These are phyloP conservation scores for Nezara viridula DNA, from an alignment of 2,888 invertebrate genomes.

Conservation along the genomic window DNA sequence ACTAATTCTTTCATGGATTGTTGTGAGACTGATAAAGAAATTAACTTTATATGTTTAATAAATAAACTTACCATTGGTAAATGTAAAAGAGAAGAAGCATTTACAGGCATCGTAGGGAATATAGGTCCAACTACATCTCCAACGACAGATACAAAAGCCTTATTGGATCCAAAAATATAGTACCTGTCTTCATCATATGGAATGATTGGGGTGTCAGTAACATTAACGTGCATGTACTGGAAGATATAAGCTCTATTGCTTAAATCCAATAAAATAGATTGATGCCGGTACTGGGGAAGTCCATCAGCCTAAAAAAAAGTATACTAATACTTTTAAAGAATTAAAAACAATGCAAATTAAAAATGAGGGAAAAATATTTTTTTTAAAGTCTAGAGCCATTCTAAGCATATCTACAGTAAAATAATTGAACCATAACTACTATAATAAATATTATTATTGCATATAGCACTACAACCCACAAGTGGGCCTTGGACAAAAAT, in stretches of 20 bases:
- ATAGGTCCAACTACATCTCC: constrained; percentile 95
- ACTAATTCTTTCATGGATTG: too few relatives aligned
- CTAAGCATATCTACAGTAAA: too few relatives aligned
- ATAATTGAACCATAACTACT: too few relatives aligned
- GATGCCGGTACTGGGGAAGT: constrained; percentile 91
- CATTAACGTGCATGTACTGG: constrained; percentile 95
- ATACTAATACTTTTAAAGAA: background rate
- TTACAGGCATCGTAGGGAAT: constrained; percentile 93
- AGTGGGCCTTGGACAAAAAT: too few relatives aligned
- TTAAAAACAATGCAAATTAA: background rate
- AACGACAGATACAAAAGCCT: constrained; percentile 83
- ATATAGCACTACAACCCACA: too few relatives aligned
- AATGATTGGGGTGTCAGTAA: constrained; percentile 93
- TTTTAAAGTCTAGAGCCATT: too few relatives aligned
- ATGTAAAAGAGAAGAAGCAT: constrained; percentile 83
- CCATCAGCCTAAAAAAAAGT: constrained; percentile 81
- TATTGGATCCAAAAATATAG: constrained; percentile 94
- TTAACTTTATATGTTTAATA: constrained; percentile 58
- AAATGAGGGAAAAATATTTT: background rate
- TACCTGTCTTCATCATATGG: constrained; percentile 92
- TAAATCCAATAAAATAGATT: constrained; percentile 90
- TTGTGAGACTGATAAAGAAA: background rate
- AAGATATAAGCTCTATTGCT: constrained; percentile 92
- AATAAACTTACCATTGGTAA: constrained; percentile 78
- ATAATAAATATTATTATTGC: too few relatives aligned